Evolutionary conservation across 2,888 invertebrate species (phyloP), one percentile per base, ranked within the genome.

Genomic region (Diabrotica balteata): DNA sequence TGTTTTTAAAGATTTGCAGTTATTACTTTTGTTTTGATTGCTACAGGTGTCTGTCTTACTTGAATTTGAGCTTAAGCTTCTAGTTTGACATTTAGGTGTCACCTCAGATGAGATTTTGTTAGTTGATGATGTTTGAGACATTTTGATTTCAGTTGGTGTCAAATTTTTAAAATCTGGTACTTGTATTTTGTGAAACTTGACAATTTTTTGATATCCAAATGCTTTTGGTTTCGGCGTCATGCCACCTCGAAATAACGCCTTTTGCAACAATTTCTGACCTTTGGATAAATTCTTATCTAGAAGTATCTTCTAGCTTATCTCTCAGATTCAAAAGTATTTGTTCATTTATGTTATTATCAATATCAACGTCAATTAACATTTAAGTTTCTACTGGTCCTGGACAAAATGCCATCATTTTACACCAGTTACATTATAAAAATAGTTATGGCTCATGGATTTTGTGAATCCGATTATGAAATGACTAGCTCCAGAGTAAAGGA

Each of bases 401-500:
- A 73, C 85, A 86, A 76, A 85, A 78, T 1, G 83, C 83, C 64
- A 85, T 69, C 17, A 69, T 61, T 67, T 80, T 2, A 84, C 81
- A 4, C 74, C 75, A 7, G 76, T 75, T 44, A 69, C 55, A 7
- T 76, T 72, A 60, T 73, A 74, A 61, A 75, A 77, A 59, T 73
- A 77, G 6, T 77, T 62, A 73, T 72, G 86, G 80, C 53, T 87
- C 83, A 74, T 86, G 7, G 86, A 85, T 65, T 83, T 84, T 4
- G 85, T 85, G 70, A 87, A 85, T 3, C 85, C 85, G 43, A 85
- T 77, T 7, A 86, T 85, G 7, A 86, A 87, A 64, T 84, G 85
- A 77, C 89, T 89, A 0, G 89, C 87, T 0, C 87, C 87, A 51
- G 85, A 84, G 76, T 90, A 90, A n/a, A 88, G 81, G 0, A 90